Percentiles rank a stretch among this genome's conserved stretches.
Evolutionary conservation across 2,888 invertebrate species (phyloP).

Genomic region (Zygothrica quintamaculata): DNA sequence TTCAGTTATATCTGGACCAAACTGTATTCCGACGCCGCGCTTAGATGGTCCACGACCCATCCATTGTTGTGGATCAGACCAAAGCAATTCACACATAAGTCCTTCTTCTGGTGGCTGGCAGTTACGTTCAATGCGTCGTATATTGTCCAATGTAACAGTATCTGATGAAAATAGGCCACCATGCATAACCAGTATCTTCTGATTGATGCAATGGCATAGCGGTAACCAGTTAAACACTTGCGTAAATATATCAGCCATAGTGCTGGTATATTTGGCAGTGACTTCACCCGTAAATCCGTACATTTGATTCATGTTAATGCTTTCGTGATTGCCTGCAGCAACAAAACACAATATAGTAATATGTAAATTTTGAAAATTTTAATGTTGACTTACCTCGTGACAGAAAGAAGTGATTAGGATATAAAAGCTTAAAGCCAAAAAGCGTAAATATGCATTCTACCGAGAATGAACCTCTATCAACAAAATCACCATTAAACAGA

Average conservation of each 20-base stretch:
- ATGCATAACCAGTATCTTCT: conserved; percentile 95
- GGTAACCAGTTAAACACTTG: conserved; percentile 99
- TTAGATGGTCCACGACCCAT: conserved; percentile 96
- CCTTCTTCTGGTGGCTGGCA: conserved; percentile 99
- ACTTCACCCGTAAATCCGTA: conserved; percentile 99
- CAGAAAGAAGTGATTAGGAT: conserved; percentile 98
- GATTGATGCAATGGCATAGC: conserved; percentile 97
- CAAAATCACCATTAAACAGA: conserved; percentile 99
- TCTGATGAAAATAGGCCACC: conserved; percentile 98
- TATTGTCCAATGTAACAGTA: conserved; percentile 96
- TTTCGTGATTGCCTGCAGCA: conserved; percentile 99
- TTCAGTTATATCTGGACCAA: conserved; percentile 98
- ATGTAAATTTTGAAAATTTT: not conserved
- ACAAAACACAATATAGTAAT: not conserved
- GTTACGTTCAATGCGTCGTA: conserved; percentile 94
- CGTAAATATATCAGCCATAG: conserved; percentile 99
- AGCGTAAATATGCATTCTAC: conserved; percentile 99
- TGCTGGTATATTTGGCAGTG: conserved; percentile 95
- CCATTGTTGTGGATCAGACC: conserved; percentile 99
- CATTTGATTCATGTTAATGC: conserved; percentile 99
- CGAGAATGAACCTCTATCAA: conserved; percentile 99
- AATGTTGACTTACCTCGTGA: conserved; percentile 92
- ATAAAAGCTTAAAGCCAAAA: conserved; percentile 98
- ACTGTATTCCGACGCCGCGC: conserved; percentile 98
- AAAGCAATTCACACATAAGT: conserved; percentile 98